Evolutionary conservation across 2,888 invertebrate species (phyloP).

Genomic region (Cerceris ruficornis): DNA sequence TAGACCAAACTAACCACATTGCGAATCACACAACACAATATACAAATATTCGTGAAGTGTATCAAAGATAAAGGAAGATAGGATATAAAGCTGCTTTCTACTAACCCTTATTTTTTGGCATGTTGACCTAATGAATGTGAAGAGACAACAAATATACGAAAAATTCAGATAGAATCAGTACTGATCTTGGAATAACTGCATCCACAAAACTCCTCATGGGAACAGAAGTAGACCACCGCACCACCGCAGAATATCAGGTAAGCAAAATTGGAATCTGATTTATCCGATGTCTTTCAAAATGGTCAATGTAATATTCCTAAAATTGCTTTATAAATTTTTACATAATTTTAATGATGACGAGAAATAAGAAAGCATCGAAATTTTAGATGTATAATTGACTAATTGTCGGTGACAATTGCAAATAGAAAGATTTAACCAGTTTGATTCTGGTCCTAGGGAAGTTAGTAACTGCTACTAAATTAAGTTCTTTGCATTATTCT

Average conservation of each 20-base stretch:
- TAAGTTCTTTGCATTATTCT: too few relatives aligned
- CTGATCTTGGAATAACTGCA: neutral
- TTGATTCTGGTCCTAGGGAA: too few relatives aligned
- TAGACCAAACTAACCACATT: constrained; percentile 67
- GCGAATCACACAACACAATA: constrained; percentile 20
- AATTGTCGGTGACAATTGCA: constrained; percentile 3
- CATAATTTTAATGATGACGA: neutral
- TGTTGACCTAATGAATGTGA: constrained; percentile 69
- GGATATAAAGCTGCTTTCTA: constrained; percentile 27
- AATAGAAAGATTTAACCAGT: constrained; percentile 5
- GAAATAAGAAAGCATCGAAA: constrained; percentile 1
- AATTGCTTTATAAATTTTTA: constrained; percentile 24
- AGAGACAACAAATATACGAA: constrained; percentile 19
- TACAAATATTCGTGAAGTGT: neutral
- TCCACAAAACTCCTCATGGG: constrained; percentile 38
- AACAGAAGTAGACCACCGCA: constrained; percentile 18
- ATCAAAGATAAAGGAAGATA: neutral
- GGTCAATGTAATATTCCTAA: neutral
- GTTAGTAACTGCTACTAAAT: too few relatives aligned
- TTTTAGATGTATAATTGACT: constrained; percentile 23
- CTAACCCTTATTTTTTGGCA: constrained; percentile 86
- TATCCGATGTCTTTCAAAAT: neutral
- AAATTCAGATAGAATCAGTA: constrained; percentile 9
- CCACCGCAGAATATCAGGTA: constrained; percentile 24
- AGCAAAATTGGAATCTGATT: neutral